Evolutionary conservation across 2,113 vertebrate species (phyloP).

Genomic region (Cynocephalus volans): DNA sequence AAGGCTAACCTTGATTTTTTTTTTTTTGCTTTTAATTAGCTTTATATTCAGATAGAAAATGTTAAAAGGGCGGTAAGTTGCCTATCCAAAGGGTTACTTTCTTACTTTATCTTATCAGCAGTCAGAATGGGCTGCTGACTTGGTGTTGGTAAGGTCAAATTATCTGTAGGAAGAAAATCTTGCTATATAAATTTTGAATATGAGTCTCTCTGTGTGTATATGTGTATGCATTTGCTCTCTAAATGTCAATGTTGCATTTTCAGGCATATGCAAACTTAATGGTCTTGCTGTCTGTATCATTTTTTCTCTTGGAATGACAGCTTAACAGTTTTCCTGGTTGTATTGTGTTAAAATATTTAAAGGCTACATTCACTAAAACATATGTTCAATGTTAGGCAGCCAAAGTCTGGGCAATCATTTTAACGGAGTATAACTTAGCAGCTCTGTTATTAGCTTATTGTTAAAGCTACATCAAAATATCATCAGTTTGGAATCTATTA

Average conservation of each 20-base stretch:
- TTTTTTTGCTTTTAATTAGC: conserved; percentile 63
- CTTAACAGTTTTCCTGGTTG: conserved; percentile 80
- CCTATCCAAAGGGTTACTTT: background rate
- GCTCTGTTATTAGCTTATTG: conserved; percentile 30
- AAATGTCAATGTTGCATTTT: conserved; percentile 32
- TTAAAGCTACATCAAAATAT: conserved; percentile 54
- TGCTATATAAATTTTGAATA: conserved; percentile 29
- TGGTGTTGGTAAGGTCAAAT: background rate
- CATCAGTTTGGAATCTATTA: conserved; percentile 33
- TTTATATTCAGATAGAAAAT: conserved; percentile 51
- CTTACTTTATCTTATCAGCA: background rate
- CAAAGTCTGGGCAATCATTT: conserved; percentile 64
- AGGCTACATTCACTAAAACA: conserved; percentile 81
- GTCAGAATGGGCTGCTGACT: background rate
- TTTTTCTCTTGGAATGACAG: conserved; percentile 75
- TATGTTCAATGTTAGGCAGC: conserved; percentile 72
- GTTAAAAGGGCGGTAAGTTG: background rate
- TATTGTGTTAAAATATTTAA: conserved; percentile 80
- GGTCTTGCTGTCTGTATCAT: conserved; percentile 70
- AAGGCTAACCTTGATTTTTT: background rate
- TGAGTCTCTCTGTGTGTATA: background rate
- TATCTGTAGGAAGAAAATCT: conserved; percentile 15
- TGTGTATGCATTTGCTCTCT: background rate
- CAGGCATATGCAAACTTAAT: conserved; percentile 51
- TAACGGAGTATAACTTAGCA: conserved; percentile 22